Percentiles rank a stretch among this genome's conserved stretches.
Conservation (phyloP, 2,888 invertebrate species). For the Cephus runcator region DNA sequence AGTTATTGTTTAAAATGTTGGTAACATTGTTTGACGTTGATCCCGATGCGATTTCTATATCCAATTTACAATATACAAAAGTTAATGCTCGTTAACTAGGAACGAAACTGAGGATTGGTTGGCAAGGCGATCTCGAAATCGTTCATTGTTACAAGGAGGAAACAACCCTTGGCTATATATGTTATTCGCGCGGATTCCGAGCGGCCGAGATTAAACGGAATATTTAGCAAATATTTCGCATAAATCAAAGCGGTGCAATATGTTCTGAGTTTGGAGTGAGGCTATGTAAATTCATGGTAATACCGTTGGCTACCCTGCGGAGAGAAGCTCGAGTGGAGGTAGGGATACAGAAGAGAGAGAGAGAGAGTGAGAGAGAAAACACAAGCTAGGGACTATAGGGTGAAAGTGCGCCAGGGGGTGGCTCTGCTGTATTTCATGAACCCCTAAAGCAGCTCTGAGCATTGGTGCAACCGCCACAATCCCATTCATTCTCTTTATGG, state of each 20-base stretch:
- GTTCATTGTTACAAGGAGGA: background rate
- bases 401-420: slow-evolving; percentile 28
- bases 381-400: slow-evolving; percentile 20
- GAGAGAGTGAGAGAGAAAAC: slow-evolving; percentile 18
- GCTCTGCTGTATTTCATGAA: slow-evolving; percentile 57
- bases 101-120: background rate
- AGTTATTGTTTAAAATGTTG: background rate
- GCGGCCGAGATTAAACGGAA: slow-evolving; percentile 57
- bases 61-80: background rate
- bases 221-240: slow-evolving; percentile 63
- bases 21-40: background rate
- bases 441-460: slow-evolving; percentile 51
- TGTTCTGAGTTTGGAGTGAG: slow-evolving; percentile 53
- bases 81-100: background rate
- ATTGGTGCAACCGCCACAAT: slow-evolving; percentile 55
- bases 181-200: slow-evolving; percentile 37
- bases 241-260: slow-evolving; percentile 63
- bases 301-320: slow-evolving; percentile 52
- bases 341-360: slow-evolving; percentile 18
- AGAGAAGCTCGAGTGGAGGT: slow-evolving; percentile 37
- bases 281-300: slow-evolving; percentile 64
- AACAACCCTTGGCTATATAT: background rate
- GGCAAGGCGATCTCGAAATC: background rate
- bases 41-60: background rate
- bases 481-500: slow-evolving; percentile 62